phyloP scores from a whole-genome alignment of 2,888 invertebrate species.

The Heliconius erato region DNA sequence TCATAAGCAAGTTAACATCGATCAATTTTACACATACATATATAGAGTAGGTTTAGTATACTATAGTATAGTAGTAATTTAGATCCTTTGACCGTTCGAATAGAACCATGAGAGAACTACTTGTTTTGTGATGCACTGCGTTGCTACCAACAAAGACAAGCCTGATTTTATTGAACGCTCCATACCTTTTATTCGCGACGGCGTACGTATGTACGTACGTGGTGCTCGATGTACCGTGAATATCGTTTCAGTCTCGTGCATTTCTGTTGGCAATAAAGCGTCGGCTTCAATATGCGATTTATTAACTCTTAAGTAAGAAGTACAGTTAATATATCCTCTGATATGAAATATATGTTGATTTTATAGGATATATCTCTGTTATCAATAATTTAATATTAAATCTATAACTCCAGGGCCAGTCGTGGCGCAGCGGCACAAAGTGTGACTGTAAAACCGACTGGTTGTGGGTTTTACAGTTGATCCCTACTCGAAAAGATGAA shows the following conservation, averaged over 20 bases:
- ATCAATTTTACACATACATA: not conserved
- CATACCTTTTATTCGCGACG: slow-evolving; percentile 31
- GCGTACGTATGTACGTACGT: slow-evolving; percentile 21
- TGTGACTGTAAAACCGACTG: too few relatives aligned
- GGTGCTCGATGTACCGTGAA: slow-evolving; percentile 38
- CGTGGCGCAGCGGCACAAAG: too few relatives aligned
- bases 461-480: too few relatives aligned
- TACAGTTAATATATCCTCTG: not conserved
- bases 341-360: not conserved
- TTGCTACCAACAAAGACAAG: slow-evolving; percentile 28
- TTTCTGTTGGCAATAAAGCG: slow-evolving; percentile 12
- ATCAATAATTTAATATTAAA: not conserved
- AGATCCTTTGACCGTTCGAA: not conserved
- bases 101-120: not conserved
- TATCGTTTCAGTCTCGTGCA: slow-evolving; percentile 21
- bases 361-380: not conserved
- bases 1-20: too few relatives aligned
- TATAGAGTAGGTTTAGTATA: too few relatives aligned
- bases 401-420: too few relatives aligned
- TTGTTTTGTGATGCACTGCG: slow-evolving; percentile 29
- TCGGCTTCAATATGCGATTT: slow-evolving; percentile 6
- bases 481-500: too few relatives aligned
- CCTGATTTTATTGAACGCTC: slow-evolving; percentile 37
- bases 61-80: too few relatives aligned
- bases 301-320: not conserved